phyloP scores from a whole-genome alignment of 2,888 invertebrate genomes.

The Blomia tropicalis region DNA sequence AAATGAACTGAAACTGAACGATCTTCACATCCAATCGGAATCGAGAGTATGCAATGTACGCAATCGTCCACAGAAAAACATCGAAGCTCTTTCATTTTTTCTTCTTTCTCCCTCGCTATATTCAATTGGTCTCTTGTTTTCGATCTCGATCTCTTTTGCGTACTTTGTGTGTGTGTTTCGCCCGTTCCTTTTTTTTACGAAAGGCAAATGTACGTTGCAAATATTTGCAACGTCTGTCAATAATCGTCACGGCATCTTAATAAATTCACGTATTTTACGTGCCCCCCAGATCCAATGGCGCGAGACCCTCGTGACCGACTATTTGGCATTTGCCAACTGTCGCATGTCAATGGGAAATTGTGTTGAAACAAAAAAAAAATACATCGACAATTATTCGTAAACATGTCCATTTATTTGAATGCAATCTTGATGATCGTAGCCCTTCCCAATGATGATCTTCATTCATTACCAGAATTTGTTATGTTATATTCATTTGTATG shows the following conservation, averaged over 20 bases:
- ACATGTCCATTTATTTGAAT: too few relatives aligned
- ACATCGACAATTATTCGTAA: too few relatives aligned
- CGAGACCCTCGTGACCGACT: constrained; percentile 10
- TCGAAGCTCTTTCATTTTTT: too few relatives aligned
- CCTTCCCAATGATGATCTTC: too few relatives aligned
- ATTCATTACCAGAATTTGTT: too few relatives aligned
- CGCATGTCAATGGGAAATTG: neutral
- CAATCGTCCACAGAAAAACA: too few relatives aligned
- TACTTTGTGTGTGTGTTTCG: neutral
- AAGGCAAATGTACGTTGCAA: neutral
- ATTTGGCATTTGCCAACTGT: neutral
- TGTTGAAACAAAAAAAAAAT: neutral
- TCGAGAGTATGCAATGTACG: neutral
- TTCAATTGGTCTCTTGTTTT: neutral
- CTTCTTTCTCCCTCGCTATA: neutral
- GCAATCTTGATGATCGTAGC: too few relatives aligned
- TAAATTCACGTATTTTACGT: constrained; percentile 12
- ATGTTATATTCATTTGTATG: too few relatives aligned
- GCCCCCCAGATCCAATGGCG: neutral
- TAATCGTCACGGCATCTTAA: constrained; percentile 3
- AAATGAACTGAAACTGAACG: too few relatives aligned
- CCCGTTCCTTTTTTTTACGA: neutral
- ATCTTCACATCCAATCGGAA: neutral
- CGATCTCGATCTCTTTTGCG: neutral
- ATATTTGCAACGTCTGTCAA: neutral